Percentiles rank a stretch among this genome's conserved stretches.
Evolutionary conservation across 2,113 vertebrate species (phyloP).

Genomic region (Barbus barbus): DNA sequence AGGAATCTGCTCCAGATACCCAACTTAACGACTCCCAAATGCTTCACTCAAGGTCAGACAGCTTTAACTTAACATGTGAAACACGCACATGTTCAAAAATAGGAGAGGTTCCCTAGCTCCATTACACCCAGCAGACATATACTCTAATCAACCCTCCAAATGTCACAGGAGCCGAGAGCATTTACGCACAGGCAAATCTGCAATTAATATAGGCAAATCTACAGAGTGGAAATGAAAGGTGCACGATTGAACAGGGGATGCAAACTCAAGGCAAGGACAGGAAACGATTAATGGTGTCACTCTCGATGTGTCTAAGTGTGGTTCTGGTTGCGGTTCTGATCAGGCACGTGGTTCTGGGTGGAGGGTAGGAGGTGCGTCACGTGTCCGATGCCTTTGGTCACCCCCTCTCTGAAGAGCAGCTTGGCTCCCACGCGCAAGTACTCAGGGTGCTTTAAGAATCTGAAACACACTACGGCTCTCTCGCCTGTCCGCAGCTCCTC

Average conservation of each 20-base stretch:
- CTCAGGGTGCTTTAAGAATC: constrained; percentile 94
- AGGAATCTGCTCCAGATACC: constrained; percentile 12
- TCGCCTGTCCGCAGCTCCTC: constrained; percentile 93
- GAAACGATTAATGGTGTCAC: neutral
- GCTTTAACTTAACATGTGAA: neutral
- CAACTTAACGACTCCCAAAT: neutral
- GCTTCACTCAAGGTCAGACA: constrained; percentile 21
- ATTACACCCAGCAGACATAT: neutral
- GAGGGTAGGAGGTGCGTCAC: constrained; percentile 88
- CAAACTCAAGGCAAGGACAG: constrained; percentile 28
- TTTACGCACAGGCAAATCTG: constrained; percentile 1
- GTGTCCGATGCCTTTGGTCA: constrained; percentile 96
- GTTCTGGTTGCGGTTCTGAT: constrained; percentile 63
- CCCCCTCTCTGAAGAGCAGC: constrained; percentile 93
- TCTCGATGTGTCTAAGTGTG: constrained; percentile 54
- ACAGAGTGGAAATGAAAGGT: neutral
- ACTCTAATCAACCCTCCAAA: neutral
- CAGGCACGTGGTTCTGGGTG: constrained; percentile 59
- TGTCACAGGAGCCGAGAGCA: constrained; percentile 13
- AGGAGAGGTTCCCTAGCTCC: neutral
- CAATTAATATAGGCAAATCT: neutral
- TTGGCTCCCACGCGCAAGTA: constrained; percentile 93
- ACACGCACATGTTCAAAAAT: neutral
- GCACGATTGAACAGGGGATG: neutral
- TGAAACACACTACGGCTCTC: constrained; percentile 90